phyloP scores from a whole-genome alignment of 2,113 vertebrate species.

The Mustela lutreola region DNA sequence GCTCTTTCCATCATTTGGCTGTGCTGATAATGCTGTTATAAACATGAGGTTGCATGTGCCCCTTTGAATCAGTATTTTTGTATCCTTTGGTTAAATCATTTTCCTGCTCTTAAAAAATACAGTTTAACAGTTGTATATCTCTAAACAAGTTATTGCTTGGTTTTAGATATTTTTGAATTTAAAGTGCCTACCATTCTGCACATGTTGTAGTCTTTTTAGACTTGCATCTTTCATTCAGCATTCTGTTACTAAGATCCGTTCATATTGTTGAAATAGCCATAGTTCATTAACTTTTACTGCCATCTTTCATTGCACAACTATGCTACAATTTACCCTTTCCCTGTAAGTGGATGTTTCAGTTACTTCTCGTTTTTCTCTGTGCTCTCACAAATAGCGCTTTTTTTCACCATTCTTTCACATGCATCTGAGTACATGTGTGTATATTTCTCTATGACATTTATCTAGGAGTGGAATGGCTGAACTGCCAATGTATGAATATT shows the following conservation, averaged over 20 bases:
- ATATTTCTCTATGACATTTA: neutral
- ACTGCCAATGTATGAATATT: neutral
- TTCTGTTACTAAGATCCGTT: neutral
- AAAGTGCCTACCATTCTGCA: neutral
- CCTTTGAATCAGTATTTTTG: neutral
- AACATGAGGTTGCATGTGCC: neutral
- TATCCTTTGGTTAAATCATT: neutral
- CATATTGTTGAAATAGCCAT: neutral
- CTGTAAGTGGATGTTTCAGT: neutral
- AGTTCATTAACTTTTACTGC: neutral
- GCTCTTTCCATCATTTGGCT: neutral
- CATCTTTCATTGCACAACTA: neutral
- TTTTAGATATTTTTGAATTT: slow-evolving; percentile 19
- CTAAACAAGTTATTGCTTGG: neutral
- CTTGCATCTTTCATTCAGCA: neutral
- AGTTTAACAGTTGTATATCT: neutral
- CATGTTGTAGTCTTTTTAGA: neutral
- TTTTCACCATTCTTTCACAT: neutral
- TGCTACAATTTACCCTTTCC: neutral
- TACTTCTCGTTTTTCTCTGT: neutral
- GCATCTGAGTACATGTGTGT: neutral
- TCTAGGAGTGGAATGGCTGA: neutral
- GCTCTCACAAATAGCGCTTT: neutral
- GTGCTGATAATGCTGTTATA: neutral
- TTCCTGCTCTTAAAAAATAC: neutral